Base-by-base conservation (phyloP, 2,888 invertebrate species). In the Luperina nickerlii region DNA sequence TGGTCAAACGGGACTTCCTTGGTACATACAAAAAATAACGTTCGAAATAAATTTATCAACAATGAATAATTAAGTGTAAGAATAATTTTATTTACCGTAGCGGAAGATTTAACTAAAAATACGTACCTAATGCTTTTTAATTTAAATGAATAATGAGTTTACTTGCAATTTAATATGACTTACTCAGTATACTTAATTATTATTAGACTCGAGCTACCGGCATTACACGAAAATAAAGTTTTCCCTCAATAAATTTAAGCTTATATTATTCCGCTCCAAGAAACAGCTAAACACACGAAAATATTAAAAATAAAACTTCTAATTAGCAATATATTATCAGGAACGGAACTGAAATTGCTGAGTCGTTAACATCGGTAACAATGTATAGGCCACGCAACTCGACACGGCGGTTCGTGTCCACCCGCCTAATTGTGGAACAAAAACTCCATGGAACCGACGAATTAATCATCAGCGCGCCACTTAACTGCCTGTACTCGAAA, bases 341-440 rank as follows among this genome's bases (percentile, higher is more conserved):
- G 92, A 92, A 93, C 92, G 95, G 92, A 94, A 94, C 91, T 90
- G 86, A 91, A 90, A 91, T 92, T 89, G 92, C 92, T 90, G 91
- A 93, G 92, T 94, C 91, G 93, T 93, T 93, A 94, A 94, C 93
- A 92, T 91, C 90, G 88, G 91, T 93, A 91, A 93, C 92, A 94
- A 93, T 92, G 92, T 92, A 93, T 90, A 89, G 91, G 92, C 94
- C 96, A 95, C 95, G 96, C 95, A 91, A 95, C 89, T 92, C 89
- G 90, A 88, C 91, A 88, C 88, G 89, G 90, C 92, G 93, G 92
- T 92, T 94, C 94, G 93, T 91, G 92, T 85, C 89, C 92, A 92
- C 89, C 85, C 89, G 89, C 92, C 93, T 96, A 95, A 96, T 96
- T 96, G 94, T 95, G 93, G 90, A 94, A 96, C 96, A 96, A 96